phyloP scores from a whole-genome alignment of 2,888 invertebrate species.

The Hermodice carunculata region DNA sequence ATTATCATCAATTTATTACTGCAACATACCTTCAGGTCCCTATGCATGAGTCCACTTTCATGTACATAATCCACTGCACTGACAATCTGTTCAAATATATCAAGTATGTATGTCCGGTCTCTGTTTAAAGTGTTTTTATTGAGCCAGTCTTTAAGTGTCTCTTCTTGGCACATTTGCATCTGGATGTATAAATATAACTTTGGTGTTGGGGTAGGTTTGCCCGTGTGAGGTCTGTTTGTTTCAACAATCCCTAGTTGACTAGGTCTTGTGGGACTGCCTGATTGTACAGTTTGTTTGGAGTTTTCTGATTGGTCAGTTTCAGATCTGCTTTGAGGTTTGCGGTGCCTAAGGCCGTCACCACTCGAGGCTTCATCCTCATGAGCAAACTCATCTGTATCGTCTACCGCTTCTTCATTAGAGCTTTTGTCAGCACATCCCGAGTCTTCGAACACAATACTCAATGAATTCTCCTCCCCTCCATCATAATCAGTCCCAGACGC shows the following conservation, averaged over 20 bases:
- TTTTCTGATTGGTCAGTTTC: background rate
- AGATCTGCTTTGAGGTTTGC: too few relatives aligned
- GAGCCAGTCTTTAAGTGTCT: slow-evolving; percentile 94
- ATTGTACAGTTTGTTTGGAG: background rate
- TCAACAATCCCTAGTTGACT: background rate
- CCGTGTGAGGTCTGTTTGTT: too few relatives aligned
- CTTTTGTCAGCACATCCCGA: slow-evolving; percentile 57
- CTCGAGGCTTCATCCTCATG: too few relatives aligned
- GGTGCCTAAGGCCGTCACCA: too few relatives aligned
- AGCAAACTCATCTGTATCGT: too few relatives aligned
- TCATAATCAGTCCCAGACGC: background rate
- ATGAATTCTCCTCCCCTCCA: too few relatives aligned
- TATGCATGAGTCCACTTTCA: slow-evolving; percentile 90
- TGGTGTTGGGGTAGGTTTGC: slow-evolving; percentile 24
- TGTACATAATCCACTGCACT: slow-evolving; percentile 97
- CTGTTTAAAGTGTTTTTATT: slow-evolving; percentile 57
- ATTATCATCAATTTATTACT: too few relatives aligned
- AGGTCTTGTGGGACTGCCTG: background rate
- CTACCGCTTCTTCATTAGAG: slow-evolving; percentile 1
- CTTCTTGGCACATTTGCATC: slow-evolving; percentile 94
- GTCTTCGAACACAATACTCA: slow-evolving; percentile 65
- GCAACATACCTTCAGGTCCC: slow-evolving; percentile 93
- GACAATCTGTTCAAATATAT: slow-evolving; percentile 81
- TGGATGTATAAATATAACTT: slow-evolving; percentile 91
- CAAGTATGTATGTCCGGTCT: slow-evolving; percentile 53